Conservation (phyloP, 92 coral and sea anemone genomes). For the Anthopleura xanthogrammica region DNA sequence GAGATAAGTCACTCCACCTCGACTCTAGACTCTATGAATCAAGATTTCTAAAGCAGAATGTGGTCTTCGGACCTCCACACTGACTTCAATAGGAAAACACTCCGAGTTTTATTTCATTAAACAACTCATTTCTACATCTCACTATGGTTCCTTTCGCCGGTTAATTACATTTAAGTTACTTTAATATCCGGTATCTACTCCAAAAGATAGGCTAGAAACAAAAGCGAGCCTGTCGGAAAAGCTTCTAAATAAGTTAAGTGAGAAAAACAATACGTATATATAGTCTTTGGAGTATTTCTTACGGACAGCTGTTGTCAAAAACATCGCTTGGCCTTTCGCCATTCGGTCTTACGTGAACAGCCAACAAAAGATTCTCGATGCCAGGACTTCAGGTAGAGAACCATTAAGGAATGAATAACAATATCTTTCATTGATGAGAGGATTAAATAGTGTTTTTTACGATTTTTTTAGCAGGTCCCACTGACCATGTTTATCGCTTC, state of each 20-base stretch:
- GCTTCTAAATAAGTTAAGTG: neutral
- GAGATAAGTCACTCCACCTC: conserved; percentile 1
- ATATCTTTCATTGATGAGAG: neutral
- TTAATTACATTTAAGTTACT: conserved; percentile 3
- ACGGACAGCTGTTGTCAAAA: neutral
- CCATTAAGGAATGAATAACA: neutral
- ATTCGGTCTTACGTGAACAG: neutral
- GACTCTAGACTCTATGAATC: neutral
- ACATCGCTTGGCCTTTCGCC: neutral
- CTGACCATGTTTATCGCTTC: neutral
- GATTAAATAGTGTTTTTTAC: neutral
- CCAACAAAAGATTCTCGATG: neutral
- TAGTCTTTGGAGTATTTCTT: neutral
- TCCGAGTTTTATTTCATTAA: neutral
- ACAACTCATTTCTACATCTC: neutral
- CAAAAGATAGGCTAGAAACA: conserved; percentile 8
- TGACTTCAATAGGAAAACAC: neutral
- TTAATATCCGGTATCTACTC: conserved; percentile 3
- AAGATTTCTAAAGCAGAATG: neutral
- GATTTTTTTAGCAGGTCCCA: neutral
- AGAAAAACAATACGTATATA: neutral
- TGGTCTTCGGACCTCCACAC: neutral
- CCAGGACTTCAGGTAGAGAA: neutral
- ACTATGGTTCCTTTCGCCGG: conserved; percentile 1
- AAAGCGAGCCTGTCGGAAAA: conserved; percentile 10